These are phyloP conservation scores for Zaprionus ghesquierei DNA, from an alignment of 1,140 invertebrate genomes.

Conservation along the genomic window DNA sequence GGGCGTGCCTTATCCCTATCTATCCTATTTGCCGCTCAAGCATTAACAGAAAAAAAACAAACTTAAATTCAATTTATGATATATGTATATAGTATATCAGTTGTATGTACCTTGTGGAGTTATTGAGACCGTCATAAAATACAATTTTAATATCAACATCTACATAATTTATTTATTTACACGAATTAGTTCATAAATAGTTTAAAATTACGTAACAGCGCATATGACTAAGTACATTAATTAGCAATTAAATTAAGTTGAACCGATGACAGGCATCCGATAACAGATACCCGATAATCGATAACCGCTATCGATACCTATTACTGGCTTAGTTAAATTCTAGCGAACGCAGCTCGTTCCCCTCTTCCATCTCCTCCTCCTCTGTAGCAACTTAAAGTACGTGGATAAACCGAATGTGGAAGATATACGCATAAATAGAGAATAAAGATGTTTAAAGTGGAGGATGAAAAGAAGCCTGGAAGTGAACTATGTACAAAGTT, in stretches of 20 bases:
- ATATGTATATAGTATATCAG: neutral
- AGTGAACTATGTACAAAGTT: conserved; percentile 46
- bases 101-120: neutral
- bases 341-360: conserved; percentile 41
- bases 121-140: neutral
- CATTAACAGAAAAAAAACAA: neutral
- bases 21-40: conserved; percentile 48
- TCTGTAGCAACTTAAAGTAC: neutral
- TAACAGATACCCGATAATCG: conserved; percentile 1
- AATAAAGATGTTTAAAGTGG: neutral
- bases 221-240: conserved; percentile 78
- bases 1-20: conserved; percentile 50
- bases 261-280: conserved; percentile 22
- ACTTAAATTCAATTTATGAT: neutral
- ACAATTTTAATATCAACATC: conserved; percentile 49
- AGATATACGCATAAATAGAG: conserved; percentile 27
- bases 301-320: conserved; percentile 14
- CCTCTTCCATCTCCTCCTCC: neutral
- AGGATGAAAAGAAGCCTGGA: conserved; percentile 7
- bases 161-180: conserved; percentile 80
- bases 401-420: conserved; percentile 7
- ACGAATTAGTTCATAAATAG: conserved; percentile 76
- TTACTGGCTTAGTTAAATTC: conserved; percentile 46
- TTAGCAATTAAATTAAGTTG: conserved; percentile 53
- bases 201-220: conserved; percentile 81